Conservation (phyloP, 1,140 invertebrate genomes). For the Leptopilina clavipes region DNA sequence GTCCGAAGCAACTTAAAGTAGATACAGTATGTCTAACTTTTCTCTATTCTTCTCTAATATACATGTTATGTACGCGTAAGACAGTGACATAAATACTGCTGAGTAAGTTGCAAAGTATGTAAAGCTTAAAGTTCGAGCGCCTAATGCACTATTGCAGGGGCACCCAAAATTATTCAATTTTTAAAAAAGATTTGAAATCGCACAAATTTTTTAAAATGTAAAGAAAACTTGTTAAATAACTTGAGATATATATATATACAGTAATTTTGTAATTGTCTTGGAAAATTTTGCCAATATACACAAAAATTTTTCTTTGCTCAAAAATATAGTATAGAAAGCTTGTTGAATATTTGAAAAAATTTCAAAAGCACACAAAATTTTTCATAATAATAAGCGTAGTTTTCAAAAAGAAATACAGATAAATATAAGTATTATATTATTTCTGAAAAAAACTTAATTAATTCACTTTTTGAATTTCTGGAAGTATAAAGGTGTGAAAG, state of each 20-base stretch:
- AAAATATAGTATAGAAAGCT: not conserved
- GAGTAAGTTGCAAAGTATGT: too few relatives aligned
- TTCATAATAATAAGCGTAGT: not conserved
- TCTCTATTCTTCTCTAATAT: too few relatives aligned
- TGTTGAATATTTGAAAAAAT: not conserved
- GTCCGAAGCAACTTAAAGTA: too few relatives aligned
- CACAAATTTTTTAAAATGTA: too few relatives aligned
- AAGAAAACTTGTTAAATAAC: too few relatives aligned
- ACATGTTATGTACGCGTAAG: too few relatives aligned
- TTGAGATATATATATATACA: not conserved
- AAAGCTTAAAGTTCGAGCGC: too few relatives aligned
- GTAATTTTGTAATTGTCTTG: not conserved
- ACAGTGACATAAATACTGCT: too few relatives aligned
- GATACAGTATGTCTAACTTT: too few relatives aligned
- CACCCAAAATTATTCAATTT: too few relatives aligned
- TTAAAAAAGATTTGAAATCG: too few relatives aligned
- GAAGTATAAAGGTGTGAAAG: slow-evolving; percentile 57
- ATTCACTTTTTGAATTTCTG: not conserved
- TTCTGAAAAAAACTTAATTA: not conserved
- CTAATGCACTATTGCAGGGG: too few relatives aligned
- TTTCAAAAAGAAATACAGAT: not conserved
- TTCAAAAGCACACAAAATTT: not conserved
- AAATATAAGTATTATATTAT: not conserved
- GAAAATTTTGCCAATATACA: not conserved
- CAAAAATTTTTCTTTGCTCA: not conserved